Evolutionary conservation across 2,113 vertebrate genomes (phyloP), one percentile per base, ranked within the genome.

Genomic region (Pseudopipra pipra): DNA sequence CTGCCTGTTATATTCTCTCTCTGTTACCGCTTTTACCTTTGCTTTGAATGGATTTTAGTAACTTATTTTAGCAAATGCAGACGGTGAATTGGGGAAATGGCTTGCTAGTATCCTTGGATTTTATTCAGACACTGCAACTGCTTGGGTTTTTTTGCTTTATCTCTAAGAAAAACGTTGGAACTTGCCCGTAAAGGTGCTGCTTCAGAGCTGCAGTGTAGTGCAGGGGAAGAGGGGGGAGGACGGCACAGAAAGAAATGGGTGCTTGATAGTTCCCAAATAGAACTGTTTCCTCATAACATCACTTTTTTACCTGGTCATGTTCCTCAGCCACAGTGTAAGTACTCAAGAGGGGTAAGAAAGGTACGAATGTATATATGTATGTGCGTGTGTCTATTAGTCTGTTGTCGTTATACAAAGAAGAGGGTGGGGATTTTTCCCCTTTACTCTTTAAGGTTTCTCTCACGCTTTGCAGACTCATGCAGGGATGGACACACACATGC

Each of bases 341-440:
- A 39, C 63, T 62, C 14, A 28, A 68, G 21, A 70, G 9, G 8
- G 3, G 12, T 63, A 61, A 63, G 79, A 58, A 79, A 65, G 55
- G 52, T 24, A 30, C 8, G 39, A 22, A 27, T 11, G 41, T 23
- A 2, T 63, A 2, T 63, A 2, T 14, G 1, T 49, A 1, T 25
- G 3, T 27, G 7, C 5, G 2, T 27, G 6, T 55, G 2, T 31
- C 6, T 67, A n/a, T 49, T 28, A 37, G 52, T 56, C 12, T 94
- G 31, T 65, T 72, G 43, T 37, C 16, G 15, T 63, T 63, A 33
- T 47, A 43, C 13, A 47, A 65, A 15, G 31, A 51, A 37, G 33
- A 39, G 6, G 3, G 14, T n/a, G 10, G 6, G 33, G 17, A 6
- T 30, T 31, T 52, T 21, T 8, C 5, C 30, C 19, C 23, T 4